Conservation (phyloP, 2,113 vertebrate species). For the Passer montanus region DNA sequence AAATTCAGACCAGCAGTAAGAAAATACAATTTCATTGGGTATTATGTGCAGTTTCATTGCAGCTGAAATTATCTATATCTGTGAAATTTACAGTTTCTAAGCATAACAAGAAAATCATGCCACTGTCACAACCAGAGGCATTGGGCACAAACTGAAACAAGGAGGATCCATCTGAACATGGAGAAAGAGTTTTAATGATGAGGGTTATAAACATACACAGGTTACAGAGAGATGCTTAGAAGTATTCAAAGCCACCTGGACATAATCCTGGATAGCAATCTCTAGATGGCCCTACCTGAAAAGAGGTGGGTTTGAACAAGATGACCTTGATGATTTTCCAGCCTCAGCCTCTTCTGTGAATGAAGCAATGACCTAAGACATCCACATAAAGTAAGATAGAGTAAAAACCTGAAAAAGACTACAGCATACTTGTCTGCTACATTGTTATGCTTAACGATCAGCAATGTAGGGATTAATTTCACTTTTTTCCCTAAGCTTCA, state of each 20-base stretch:
- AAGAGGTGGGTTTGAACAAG: accelerated
- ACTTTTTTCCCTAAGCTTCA: background rate
- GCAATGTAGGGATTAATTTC: background rate
- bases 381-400: background rate
- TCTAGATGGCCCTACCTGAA: background rate
- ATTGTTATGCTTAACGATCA: background rate
- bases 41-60: background rate
- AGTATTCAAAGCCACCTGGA: background rate
- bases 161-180: accelerated
- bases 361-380: background rate
- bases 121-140: background rate
- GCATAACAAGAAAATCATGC: background rate
- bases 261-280: background rate
- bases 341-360: background rate
- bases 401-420: background rate
- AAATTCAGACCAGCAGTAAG: background rate
- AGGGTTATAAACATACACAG: background rate
- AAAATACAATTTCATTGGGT: background rate
- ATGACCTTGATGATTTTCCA: background rate
- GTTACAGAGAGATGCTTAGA: background rate
- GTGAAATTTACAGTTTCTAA: background rate
- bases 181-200: background rate
- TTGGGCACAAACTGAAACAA: background rate
- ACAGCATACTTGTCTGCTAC: background rate
- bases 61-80: background rate